A percentile compares a stretch with the other conserved stretches of the same genome.
These are phyloP conservation scores for Myocastor coypus DNA, from an alignment of 2,113 vertebrate genomes.

Conservation along the genomic window DNA sequence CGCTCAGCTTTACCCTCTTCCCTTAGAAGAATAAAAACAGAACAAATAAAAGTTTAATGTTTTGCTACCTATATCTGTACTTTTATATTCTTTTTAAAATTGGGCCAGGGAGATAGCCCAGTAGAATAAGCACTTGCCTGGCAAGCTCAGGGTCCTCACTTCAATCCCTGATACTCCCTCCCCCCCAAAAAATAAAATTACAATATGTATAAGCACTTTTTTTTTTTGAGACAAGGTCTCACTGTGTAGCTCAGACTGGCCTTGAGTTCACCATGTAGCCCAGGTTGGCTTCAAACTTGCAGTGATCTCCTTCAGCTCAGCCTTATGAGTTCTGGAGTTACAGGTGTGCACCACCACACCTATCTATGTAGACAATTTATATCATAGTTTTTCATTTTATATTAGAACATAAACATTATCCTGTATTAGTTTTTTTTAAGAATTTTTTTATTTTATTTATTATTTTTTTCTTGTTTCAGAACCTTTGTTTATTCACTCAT, in stretches of 20 bases:
- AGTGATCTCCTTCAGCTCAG: not conserved
- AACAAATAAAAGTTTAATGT: not conserved
- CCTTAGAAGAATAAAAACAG: not conserved
- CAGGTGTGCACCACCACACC: not conserved
- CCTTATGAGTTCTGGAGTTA: not conserved
- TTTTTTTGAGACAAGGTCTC: not conserved
- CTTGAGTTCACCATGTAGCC: not conserved
- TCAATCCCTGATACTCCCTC: too few relatives aligned
- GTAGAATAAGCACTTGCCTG: too few relatives aligned
- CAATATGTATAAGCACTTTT: not conserved
- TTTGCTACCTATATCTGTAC: not conserved
- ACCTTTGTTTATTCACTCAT: too few relatives aligned
- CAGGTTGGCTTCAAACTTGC: not conserved
- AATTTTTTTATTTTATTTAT: too few relatives aligned
- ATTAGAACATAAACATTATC: not conserved
- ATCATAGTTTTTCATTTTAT: constrained; percentile 25
- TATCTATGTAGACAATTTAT: not conserved
- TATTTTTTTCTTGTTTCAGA: too few relatives aligned
- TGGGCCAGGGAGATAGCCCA: too few relatives aligned
- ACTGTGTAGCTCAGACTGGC: not conserved
- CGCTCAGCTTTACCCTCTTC: not conserved
- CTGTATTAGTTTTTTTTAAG: too few relatives aligned
- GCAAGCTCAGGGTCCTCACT: too few relatives aligned
- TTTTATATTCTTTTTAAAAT: not conserved
- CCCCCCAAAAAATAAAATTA: not conserved